phyloP scores from a whole-genome alignment of 1,140 invertebrate species.

The Mactra quadrangularis region DNA sequence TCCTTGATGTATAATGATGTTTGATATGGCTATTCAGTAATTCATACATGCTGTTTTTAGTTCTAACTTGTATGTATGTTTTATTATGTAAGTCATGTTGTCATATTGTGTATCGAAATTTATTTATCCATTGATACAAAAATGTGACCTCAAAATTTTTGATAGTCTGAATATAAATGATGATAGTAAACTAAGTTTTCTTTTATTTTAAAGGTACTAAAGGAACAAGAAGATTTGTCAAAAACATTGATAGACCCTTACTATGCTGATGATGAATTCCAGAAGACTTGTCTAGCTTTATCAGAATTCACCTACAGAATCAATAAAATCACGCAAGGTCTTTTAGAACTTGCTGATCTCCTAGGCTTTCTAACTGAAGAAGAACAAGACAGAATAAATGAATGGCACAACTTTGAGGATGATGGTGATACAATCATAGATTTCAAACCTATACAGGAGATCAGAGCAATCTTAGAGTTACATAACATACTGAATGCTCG shows the following conservation, averaged over 20 bases:
- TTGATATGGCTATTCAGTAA: too few relatives aligned
- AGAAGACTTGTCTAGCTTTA: not conserved
- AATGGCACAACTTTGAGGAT: not conserved
- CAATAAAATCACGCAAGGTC: not conserved
- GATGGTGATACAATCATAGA: not conserved
- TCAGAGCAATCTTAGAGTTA: constrained; percentile 20
- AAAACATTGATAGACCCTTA: constrained; percentile 39
- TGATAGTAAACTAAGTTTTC: too few relatives aligned
- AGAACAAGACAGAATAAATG: not conserved
- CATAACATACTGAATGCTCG: constrained; percentile 4
- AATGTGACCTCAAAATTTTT: too few relatives aligned
- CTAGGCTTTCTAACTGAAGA: not conserved
- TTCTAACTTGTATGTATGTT: too few relatives aligned
- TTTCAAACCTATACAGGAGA: not conserved
- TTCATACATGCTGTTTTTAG: too few relatives aligned
- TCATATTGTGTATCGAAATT: too few relatives aligned
- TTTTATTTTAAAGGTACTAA: constrained; percentile 35
- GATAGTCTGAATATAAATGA: too few relatives aligned
- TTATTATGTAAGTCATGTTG: too few relatives aligned
- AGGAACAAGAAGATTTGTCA: constrained; percentile 38
- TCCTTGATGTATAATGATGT: too few relatives aligned
- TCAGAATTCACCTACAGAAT: constrained; percentile 38
- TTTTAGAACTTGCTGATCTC: constrained; percentile 13
- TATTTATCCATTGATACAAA: too few relatives aligned
- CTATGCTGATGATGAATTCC: constrained; percentile 37